phyloP scores from a whole-genome alignment of 2,113 vertebrate genomes.

The Eolophus roseicapilla region DNA sequence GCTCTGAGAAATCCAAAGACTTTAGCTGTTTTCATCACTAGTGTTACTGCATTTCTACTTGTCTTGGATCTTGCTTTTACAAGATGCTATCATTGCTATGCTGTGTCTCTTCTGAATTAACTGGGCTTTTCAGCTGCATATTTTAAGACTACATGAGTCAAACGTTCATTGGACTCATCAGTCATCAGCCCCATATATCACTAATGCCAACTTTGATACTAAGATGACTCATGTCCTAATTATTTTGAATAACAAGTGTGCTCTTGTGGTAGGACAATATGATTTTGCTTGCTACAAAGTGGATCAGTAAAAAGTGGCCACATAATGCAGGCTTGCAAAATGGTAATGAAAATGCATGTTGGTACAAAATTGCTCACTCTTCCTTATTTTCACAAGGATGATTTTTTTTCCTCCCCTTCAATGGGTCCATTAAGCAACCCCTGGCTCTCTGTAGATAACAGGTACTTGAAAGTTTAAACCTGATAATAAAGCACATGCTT shows the following conservation, averaged over 20 bases:
- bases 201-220: conserved; percentile 58
- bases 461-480: neutral
- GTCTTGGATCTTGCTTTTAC: conserved; percentile 68
- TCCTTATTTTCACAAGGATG: conserved; percentile 7
- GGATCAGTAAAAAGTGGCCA: neutral
- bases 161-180: conserved; percentile 59
- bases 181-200: conserved; percentile 61
- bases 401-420: accelerated
- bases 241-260: conserved; percentile 65
- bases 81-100: conserved; percentile 52
- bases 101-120: conserved; percentile 65
- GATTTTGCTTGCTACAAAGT: conserved; percentile 9
- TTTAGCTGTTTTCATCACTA: conserved; percentile 52
- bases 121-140: conserved; percentile 50
- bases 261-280: conserved; percentile 55
- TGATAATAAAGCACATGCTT: neutral
- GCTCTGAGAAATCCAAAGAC: neutral
- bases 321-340: neutral
- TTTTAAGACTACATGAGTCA: conserved; percentile 59
- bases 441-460: neutral
- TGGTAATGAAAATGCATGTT: neutral
- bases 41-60: conserved; percentile 42
- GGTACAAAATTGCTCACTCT: neutral
- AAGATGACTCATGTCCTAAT: conserved; percentile 60
- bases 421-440: neutral